Conservation (phyloP, 2,113 vertebrate genomes). For the Pelusios castaneus region DNA sequence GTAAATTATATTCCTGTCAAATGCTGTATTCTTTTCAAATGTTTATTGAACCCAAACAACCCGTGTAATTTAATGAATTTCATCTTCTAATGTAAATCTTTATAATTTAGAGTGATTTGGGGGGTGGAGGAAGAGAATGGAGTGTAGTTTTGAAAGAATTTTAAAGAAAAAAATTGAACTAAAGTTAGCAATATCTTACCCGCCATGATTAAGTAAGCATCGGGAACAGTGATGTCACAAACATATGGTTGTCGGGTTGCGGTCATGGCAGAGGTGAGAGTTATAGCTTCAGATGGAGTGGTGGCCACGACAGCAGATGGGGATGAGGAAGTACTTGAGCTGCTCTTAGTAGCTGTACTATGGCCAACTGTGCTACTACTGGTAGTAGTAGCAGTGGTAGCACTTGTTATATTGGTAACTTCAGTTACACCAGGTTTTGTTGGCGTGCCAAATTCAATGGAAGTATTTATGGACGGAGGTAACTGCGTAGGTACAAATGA, state of each 20-base stretch:
- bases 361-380: background rate
- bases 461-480: conserved; percentile 4
- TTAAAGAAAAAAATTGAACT: background rate
- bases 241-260: conserved; percentile 82
- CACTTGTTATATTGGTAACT: background rate
- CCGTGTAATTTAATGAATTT: background rate
- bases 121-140: background rate
- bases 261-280: conserved; percentile 62
- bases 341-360: conserved; percentile 1
- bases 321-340: background rate
- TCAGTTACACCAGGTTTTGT: conserved; percentile 30
- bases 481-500: conserved; percentile 41
- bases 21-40: background rate
- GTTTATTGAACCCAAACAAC: background rate
- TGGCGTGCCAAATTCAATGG: conserved; percentile 51
- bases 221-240: conserved; percentile 83
- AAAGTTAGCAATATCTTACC: conserved; percentile 76
- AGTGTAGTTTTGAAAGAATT: background rate
- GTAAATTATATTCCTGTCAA: background rate
- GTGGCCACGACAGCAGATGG: conserved; percentile 26
- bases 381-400: background rate
- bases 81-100: no score
- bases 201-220: conserved; percentile 85
- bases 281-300: background rate
- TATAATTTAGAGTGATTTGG: background rate